Conservation (phyloP, 1,140 invertebrate species). For the Odontomachus brunneus region DNA sequence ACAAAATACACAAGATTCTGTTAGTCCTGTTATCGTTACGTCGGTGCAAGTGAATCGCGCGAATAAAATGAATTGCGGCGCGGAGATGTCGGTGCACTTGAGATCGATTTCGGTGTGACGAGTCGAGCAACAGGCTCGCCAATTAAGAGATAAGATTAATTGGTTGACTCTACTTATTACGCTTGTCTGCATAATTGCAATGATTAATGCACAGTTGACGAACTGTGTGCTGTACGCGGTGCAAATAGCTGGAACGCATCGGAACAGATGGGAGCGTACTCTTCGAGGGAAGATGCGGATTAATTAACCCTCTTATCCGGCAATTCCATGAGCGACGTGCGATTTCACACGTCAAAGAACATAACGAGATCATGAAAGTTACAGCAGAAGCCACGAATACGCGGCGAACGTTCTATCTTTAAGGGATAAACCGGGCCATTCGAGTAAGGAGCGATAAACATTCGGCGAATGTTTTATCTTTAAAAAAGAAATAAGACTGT, state of each 20-base stretch:
- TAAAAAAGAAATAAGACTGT: background rate
- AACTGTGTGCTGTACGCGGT: background rate
- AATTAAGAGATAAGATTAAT: constrained; percentile 26
- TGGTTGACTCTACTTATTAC: background rate
- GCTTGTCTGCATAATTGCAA: constrained; percentile 15
- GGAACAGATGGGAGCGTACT: background rate
- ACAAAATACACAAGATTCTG: too few species aligned
- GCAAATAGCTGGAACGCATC: background rate
- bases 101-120: background rate
- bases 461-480: too few species aligned
- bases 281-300: background rate
- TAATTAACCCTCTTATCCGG: too few species aligned
- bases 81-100: background rate
- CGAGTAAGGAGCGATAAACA: too few species aligned
- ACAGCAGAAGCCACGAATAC: too few species aligned
- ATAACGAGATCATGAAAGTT: too few species aligned
- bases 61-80: background rate
- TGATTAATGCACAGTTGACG: constrained; percentile 18
- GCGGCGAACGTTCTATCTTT: too few species aligned
- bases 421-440: too few species aligned
- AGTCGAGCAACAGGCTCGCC: background rate
- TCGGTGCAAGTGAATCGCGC: background rate
- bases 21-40: too few species aligned
- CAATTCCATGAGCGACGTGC: too few species aligned
- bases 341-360: too few species aligned